Evolutionary conservation across 2,797 vertebrate species (phyloP).

Genomic region (Cygnus olor): DNA sequence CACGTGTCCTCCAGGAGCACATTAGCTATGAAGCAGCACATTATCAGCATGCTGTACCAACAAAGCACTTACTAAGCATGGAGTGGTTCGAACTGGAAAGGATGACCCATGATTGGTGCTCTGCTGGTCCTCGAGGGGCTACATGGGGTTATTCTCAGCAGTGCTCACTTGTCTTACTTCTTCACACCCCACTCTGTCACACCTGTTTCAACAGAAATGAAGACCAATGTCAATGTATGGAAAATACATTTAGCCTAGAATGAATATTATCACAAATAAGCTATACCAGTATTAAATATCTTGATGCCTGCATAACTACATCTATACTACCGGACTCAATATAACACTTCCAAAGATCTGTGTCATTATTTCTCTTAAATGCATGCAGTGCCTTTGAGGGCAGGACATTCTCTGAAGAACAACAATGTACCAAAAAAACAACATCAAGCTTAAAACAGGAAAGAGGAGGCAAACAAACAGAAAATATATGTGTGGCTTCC

Average conservation of each 20-base stretch:
- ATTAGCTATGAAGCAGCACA: neutral
- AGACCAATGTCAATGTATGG: neutral
- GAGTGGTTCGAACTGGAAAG: neutral
- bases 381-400: neutral
- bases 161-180: neutral
- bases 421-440: neutral
- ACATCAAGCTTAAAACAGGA: neutral
- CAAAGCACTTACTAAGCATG: neutral
- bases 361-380: neutral
- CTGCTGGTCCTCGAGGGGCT: neutral
- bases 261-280: neutral
- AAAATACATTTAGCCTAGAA: neutral
- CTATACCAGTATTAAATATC: neutral
- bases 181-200: neutral
- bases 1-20: rapidly evolving
- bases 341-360: neutral
- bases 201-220: neutral
- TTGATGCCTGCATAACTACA: neutral
- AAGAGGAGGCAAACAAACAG: neutral
- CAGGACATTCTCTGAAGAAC: neutral
- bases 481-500: neutral
- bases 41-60: neutral
- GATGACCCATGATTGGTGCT: neutral
- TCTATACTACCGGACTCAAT: neutral
- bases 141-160: rapidly evolving